These are phyloP conservation scores for Cantharis rufa DNA, from an alignment of 2,888 invertebrate genomes.

Conservation along the genomic window DNA sequence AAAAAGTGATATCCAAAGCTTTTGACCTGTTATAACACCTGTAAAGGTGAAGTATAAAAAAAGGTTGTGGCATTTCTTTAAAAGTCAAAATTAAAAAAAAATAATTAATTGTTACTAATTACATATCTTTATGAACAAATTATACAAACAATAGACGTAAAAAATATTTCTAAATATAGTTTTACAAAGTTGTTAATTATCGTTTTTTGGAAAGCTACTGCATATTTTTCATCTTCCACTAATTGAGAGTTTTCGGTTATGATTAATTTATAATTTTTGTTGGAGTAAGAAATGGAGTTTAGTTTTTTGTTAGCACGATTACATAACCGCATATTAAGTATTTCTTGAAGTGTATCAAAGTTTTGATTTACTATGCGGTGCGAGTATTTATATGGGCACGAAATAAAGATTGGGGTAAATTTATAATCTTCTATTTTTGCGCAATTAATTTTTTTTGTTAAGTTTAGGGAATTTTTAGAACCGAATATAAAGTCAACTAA, in stretches of 20 bases:
- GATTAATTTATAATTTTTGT: not conserved
- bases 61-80: not conserved
- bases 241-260: not conserved
- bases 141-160: not conserved
- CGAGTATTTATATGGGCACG: not conserved
- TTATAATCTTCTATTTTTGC: not conserved
- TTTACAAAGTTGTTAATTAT: not conserved
- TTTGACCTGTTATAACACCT: not conserved
- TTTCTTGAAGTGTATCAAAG: not conserved
- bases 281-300: not conserved
- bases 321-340: not conserved
- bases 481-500: conserved; percentile 53
- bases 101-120: not conserved
- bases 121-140: not conserved
- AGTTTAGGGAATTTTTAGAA: conserved; percentile 17
- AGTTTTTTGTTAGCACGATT: not conserved
- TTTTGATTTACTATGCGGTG: not conserved
- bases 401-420: not conserved
- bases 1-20: not conserved
- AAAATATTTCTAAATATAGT: not conserved
- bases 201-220: not conserved
- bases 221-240: not conserved
- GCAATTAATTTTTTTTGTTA: not conserved
- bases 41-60: not conserved
- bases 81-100: not conserved